Conservation (phyloP, 2,113 vertebrate species). For the Scopus umbretta region DNA sequence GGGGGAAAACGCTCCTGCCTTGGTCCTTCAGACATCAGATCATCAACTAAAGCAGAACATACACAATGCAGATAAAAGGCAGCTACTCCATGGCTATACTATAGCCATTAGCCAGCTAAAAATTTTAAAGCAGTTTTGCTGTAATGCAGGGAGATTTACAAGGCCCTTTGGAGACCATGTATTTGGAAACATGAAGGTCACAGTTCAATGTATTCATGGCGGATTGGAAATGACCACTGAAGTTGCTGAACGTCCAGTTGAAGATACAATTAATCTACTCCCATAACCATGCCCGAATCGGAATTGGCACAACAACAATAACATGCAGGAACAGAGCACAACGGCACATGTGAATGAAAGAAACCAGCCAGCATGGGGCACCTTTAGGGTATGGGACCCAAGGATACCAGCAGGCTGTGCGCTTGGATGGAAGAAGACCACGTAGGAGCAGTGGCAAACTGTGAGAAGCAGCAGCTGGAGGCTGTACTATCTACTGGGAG, state of each 20-base stretch:
- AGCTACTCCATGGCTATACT: neutral
- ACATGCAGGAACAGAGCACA: neutral
- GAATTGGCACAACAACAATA: neutral
- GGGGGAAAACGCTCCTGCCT: neutral
- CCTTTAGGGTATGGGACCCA: neutral
- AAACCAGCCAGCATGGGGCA: neutral
- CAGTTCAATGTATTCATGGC: rapidly evolving
- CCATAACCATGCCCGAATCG: neutral
- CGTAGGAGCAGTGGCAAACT: neutral
- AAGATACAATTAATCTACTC: neutral
- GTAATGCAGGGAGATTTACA: neutral
- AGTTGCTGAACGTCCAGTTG: neutral
- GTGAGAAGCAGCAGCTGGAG: neutral
- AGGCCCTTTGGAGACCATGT: neutral
- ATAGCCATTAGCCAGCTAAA: neutral
- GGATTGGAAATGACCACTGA: neutral
- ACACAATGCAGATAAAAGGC: neutral
- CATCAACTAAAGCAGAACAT: neutral
- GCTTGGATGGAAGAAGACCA: neutral
- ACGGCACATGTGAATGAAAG: neutral
- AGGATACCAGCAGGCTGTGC: neutral
- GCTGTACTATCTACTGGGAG: neutral
- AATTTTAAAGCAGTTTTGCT: neutral
- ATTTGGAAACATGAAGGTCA: neutral
- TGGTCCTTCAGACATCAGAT: neutral